Evolutionary conservation across 2,113 vertebrate genomes (phyloP).

Genomic region (Lepus timidus): DNA sequence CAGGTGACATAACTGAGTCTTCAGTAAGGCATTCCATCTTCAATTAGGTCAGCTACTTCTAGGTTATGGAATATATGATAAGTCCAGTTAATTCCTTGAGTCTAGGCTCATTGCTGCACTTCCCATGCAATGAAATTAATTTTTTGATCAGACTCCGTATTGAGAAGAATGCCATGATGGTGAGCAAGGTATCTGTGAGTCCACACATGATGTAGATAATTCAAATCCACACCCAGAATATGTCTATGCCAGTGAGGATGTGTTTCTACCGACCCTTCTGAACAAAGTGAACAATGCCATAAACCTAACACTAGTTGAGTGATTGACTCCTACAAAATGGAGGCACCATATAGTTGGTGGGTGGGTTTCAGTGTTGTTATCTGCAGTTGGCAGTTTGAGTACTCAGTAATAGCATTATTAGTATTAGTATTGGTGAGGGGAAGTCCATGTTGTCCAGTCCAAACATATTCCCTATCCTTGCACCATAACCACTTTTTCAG

Average conservation of each 20-base stretch:
- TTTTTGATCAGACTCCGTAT: neutral
- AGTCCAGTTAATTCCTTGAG: neutral
- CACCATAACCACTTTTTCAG: neutral
- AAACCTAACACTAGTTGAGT: neutral
- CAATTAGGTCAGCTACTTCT: neutral
- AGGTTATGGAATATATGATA: neutral
- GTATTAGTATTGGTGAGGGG: neutral
- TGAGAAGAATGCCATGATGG: neutral
- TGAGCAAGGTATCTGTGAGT: neutral
- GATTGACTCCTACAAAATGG: neutral
- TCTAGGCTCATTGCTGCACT: neutral
- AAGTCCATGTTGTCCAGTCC: neutral
- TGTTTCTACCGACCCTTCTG: neutral
- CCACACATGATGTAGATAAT: neutral
- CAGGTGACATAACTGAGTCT: neutral
- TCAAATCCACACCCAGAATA: neutral
- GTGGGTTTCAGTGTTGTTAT: neutral
- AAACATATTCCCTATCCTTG: neutral
- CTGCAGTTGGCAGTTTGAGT: neutral
- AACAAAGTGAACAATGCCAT: neutral
- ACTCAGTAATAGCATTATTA: neutral
- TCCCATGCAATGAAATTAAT: constrained; percentile 1
- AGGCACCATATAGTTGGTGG: neutral
- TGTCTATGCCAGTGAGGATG: neutral
- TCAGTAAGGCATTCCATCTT: neutral